Evolutionary conservation across 2,113 vertebrate species (phyloP).

Genomic region (Melanerpes aurifrons): DNA sequence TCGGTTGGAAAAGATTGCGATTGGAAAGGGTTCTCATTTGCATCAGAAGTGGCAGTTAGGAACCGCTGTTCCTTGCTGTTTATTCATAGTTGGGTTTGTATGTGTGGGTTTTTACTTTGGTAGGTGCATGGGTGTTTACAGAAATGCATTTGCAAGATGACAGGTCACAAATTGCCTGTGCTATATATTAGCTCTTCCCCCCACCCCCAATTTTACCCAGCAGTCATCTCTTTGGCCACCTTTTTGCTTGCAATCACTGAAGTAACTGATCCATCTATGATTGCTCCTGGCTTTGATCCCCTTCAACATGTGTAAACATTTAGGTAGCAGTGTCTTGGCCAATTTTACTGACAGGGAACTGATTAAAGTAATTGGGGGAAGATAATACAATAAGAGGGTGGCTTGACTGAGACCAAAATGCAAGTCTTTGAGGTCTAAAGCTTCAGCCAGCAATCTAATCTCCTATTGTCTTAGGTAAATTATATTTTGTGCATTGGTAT

Average conservation of each 20-base stretch:
- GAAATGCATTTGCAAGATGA: not conserved
- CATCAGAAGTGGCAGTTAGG: not conserved
- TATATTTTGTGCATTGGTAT: not conserved
- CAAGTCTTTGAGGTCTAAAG: not conserved
- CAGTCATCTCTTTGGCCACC: not conserved
- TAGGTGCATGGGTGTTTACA: not conserved
- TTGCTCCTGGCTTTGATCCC: not conserved
- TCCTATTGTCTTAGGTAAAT: not conserved
- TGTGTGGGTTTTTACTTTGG: not conserved
- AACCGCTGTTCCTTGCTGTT: not conserved
- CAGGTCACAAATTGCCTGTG: not conserved
- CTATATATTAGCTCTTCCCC: not conserved
- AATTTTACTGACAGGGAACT: not conserved
- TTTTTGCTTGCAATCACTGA: not conserved
- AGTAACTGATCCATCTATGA: not conserved
- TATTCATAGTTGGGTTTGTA: not conserved
- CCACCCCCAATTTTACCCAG: not conserved
- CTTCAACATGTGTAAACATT: not conserved
- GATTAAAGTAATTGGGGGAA: not conserved
- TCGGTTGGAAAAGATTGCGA: not conserved
- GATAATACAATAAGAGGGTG: not conserved
- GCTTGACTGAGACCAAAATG: not conserved
- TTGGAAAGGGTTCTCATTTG: not conserved
- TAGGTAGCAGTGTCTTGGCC: not conserved
- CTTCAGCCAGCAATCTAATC: not conserved